A percentile compares a stretch with the other conserved stretches of the same genome.
Conservation (phyloP, 2,797 vertebrate genomes). For the Tolypeutes matacus region DNA sequence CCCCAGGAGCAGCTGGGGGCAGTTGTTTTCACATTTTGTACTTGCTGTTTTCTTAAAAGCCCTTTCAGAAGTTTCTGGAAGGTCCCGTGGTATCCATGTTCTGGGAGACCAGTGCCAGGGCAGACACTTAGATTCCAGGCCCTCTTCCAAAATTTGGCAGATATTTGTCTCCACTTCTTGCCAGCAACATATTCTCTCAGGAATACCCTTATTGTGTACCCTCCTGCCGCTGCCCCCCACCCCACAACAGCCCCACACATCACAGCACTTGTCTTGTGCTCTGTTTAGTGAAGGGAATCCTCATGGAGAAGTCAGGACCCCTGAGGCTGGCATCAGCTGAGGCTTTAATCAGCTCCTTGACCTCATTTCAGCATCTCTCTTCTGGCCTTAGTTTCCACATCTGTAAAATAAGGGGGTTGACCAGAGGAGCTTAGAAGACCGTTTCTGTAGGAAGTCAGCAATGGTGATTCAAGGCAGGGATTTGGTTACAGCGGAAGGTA, state of each 20-base stretch:
- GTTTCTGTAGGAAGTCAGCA: neutral
- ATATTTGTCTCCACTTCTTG: neutral
- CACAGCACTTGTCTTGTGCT: neutral
- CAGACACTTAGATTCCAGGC: neutral
- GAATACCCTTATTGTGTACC: neutral
- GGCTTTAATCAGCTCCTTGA: neutral
- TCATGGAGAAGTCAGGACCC: neutral
- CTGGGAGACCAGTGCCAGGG: neutral
- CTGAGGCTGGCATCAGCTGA: neutral
- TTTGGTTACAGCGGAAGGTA: neutral
- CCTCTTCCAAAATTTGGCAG: conserved; percentile 51
- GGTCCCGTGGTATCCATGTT: conserved; percentile 41
- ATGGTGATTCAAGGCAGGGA: neutral
- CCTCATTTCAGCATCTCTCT: neutral
- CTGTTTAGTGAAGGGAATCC: neutral
- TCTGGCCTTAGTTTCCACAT: neutral
- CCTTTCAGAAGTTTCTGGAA: conserved; percentile 72
- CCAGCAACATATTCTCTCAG: neutral
- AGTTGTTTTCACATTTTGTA: conserved; percentile 83
- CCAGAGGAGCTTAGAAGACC: neutral
- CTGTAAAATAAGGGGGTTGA: neutral
- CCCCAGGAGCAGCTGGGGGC: conserved; percentile 83
- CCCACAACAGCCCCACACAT: fast-evolving
- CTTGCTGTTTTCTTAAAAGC: conserved; percentile 60
- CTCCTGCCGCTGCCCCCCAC: too few relatives aligned